A percentile compares a stretch with the other conserved stretches of the same genome.
Conservation (phyloP, 2,888 invertebrate genomes). For the Plagodis pulveraria region DNA sequence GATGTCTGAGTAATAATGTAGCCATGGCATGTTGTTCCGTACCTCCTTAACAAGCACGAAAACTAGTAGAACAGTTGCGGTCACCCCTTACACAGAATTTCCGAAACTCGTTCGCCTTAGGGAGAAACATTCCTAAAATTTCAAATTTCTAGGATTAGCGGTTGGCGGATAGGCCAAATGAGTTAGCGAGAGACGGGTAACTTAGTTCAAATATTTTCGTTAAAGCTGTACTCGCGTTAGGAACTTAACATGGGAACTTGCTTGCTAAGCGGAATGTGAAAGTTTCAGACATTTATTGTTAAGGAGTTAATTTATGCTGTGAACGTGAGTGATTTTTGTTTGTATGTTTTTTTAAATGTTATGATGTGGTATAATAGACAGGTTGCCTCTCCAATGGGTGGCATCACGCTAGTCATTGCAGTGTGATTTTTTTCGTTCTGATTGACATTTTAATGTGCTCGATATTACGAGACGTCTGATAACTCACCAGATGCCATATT, state of each 20-base stretch:
- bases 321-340: too few species aligned
- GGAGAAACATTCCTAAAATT: conserved; percentile 54
- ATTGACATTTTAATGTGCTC: too few species aligned
- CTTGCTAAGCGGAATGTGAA: conserved; percentile 7
- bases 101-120: conserved; percentile 39
- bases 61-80: conserved; percentile 21
- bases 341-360: too few species aligned
- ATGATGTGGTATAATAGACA: too few species aligned
- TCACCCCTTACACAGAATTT: conserved; percentile 20
- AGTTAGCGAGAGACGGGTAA: conserved; percentile 40
- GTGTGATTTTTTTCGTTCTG: too few species aligned
- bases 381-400: too few species aligned
- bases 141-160: conserved; percentile 51
- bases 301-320: too few species aligned
- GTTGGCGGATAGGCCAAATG: conserved; percentile 48
- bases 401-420: too few species aligned
- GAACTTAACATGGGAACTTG: conserved; percentile 12
- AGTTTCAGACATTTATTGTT: conserved; percentile 1
- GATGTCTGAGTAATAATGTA: conserved; percentile 9
- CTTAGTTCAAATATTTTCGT: conserved; percentile 39
- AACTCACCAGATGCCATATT: too few species aligned
- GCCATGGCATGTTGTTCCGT: conserved; percentile 15
- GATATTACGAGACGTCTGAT: too few species aligned
- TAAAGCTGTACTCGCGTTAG: conserved; percentile 14
- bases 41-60: conserved; percentile 15